Conservation (phyloP, 2,888 invertebrate species). For the Bombylius major region DNA sequence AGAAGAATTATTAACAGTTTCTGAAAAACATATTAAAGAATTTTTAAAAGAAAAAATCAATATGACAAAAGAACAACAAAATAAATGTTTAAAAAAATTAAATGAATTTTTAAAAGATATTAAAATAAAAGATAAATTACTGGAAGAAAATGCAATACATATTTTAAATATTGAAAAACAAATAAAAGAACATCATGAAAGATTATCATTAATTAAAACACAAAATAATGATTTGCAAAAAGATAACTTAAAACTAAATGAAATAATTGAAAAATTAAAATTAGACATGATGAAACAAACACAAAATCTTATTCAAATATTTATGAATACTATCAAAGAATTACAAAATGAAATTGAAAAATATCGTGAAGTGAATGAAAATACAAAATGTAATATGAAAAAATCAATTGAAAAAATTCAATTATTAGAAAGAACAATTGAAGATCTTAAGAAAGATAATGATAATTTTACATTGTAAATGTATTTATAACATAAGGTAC, state of each 20-base stretch:
- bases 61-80: neutral
- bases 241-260: neutral
- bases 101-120: constrained; percentile 13
- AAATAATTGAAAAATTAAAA: neutral
- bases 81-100: neutral
- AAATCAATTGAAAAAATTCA: neutral
- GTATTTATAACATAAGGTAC: too few relatives aligned
- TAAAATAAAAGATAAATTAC: neutral
- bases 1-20: neutral
- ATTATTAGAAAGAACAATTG: neutral
- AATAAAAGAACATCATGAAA: neutral
- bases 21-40: neutral
- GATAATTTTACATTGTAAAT: too few relatives aligned
- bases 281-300: neutral
- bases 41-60: neutral
- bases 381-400: neutral
- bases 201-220: neutral
- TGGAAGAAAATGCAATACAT: neutral
- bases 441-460: neutral
- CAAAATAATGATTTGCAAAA: neutral
- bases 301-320: neutral
- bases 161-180: neutral
- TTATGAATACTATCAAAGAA: neutral
- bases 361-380: neutral
- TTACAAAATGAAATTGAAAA: neutral